A percentile compares a stretch with the other conserved stretches of the same genome.
Evolutionary conservation across 1,140 invertebrate genomes (phyloP).

Genomic region (Temnothorax curvispinosus): DNA sequence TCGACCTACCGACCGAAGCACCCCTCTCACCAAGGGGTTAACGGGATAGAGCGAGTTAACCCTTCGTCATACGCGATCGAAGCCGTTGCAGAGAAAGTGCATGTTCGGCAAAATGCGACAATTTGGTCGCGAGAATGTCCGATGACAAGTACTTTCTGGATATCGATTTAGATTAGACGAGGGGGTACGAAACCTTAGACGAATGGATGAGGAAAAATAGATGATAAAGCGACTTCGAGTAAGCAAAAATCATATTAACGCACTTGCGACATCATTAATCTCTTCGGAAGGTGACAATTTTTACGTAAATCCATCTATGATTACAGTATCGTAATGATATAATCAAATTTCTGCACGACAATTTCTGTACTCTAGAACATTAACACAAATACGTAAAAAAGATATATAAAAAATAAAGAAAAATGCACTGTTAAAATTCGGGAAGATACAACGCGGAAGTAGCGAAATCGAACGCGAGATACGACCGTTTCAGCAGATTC

Average conservation of each 20-base stretch:
- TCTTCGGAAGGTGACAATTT: background rate
- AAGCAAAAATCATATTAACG: background rate
- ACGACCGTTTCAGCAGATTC: conserved; percentile 41
- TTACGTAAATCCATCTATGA: background rate
- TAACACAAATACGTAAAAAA: background rate
- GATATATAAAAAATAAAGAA: background rate
- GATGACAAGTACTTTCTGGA: background rate
- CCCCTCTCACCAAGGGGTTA: conserved; percentile 43
- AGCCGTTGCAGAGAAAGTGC: background rate
- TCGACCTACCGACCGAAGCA: conserved; percentile 36
- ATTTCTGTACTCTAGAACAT: background rate
- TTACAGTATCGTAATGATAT: background rate
- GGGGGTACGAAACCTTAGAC: background rate
- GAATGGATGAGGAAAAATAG: background rate
- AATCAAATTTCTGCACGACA: background rate
- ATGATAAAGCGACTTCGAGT: background rate
- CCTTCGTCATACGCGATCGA: conserved; percentile 9
- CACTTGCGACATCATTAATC: background rate
- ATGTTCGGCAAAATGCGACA: background rate
- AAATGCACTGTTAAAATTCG: background rate
- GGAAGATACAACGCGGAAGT: conserved; percentile 26
- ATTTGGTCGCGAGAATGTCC: background rate
- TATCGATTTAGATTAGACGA: background rate
- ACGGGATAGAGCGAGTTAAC: conserved; percentile 48
- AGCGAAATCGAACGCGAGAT: conserved; percentile 19